Conservation (phyloP, 2,113 vertebrate genomes). For the Butorides virescens region DNA sequence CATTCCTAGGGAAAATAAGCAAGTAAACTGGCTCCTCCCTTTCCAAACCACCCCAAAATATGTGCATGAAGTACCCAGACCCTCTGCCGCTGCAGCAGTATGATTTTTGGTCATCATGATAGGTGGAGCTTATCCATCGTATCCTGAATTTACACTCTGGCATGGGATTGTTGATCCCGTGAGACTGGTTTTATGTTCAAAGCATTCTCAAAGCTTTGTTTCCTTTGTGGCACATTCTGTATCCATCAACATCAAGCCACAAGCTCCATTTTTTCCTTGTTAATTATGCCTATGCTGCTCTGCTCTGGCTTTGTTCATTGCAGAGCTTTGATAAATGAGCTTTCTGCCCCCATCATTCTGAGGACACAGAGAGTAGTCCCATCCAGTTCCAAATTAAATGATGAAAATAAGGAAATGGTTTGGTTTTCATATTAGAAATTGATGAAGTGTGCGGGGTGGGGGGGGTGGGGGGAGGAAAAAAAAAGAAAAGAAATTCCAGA, state of each 20-base stretch:
- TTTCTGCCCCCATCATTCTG: conserved; percentile 17
- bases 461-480: accelerated
- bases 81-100: background rate
- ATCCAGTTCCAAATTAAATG: conserved; percentile 28
- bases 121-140: background rate
- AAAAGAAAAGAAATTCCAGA: background rate
- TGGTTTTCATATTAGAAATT: conserved; percentile 20
- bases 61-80: background rate
- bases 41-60: background rate
- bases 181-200: conserved; percentile 58
- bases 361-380: conserved; percentile 14
- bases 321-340: conserved; percentile 56
- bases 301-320: conserved; percentile 47
- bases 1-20: background rate
- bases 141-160: background rate
- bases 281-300: conserved; percentile 47
- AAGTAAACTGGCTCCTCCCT: background rate
- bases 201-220: conserved; percentile 59
- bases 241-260: conserved; percentile 64
- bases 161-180: background rate
- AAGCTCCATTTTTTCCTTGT: conserved; percentile 39
- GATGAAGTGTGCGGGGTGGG: background rate
- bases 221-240: conserved; percentile 60
- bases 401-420: conserved; percentile 41
- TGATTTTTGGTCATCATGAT: background rate